phyloP scores from a whole-genome alignment of 1,140 invertebrate species.

The Formica exsecta region DNA sequence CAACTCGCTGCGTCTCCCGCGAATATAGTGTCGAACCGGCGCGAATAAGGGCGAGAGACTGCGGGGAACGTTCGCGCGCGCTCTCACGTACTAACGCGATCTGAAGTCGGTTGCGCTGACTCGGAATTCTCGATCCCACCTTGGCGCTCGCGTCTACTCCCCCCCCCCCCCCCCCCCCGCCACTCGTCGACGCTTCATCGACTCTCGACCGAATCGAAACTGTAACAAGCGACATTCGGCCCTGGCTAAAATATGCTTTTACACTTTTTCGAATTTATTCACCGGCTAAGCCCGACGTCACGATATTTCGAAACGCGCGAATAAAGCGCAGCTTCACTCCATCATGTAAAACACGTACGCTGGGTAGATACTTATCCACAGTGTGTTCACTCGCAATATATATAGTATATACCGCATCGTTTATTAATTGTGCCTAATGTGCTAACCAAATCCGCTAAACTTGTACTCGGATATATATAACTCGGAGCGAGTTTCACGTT shows the following conservation, averaged over 20 bases:
- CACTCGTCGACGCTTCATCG: constrained; percentile 37
- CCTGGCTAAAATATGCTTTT: constrained; percentile 68
- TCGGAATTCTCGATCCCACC: too few species aligned
- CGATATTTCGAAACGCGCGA: constrained; percentile 59
- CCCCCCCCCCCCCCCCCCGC: constrained; percentile 24
- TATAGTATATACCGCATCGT: background rate
- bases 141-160: background rate
- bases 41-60: background rate
- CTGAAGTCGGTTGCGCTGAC: background rate
- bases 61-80: background rate
- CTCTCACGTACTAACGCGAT: constrained; percentile 29
- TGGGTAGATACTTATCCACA: background rate
- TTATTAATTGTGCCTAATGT: constrained; percentile 40
- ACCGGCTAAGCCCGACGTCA: constrained; percentile 41
- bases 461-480: background rate
- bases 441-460: constrained; percentile 22
- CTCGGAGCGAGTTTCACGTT: background rate
- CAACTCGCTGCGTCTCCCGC: background rate
- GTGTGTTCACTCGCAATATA: background rate
- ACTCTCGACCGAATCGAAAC: constrained; percentile 51
- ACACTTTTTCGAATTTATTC: constrained; percentile 60
- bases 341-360: constrained; percentile 5
- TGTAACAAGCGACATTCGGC: constrained; percentile 53
- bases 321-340: constrained; percentile 26
- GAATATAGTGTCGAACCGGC: background rate